Conservation (phyloP, 2,888 invertebrate species). For the Lottia scabra region DNA sequence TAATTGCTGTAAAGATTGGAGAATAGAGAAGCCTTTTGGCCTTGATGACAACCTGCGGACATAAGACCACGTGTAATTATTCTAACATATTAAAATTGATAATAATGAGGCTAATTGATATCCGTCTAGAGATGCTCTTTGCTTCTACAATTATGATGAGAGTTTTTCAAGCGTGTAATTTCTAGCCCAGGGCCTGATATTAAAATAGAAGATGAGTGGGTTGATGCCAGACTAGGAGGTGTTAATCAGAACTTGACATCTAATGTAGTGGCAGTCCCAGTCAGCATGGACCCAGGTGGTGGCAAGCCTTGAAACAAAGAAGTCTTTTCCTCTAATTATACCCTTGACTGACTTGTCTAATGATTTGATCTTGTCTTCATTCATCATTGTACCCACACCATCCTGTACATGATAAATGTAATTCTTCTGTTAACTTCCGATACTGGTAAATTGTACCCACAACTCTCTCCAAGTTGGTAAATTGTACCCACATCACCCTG, state of each 20-base stretch:
- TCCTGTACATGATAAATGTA: too few species aligned
- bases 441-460: too few species aligned
- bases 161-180: not conserved
- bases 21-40: not conserved
- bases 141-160: not conserved
- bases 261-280: not conserved
- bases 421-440: too few species aligned
- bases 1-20: too few species aligned
- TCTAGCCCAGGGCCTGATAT: not conserved
- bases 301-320: not conserved
- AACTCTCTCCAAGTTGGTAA: too few species aligned
- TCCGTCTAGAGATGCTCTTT: not conserved
- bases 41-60: not conserved
- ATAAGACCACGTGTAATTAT: not conserved
- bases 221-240: not conserved
- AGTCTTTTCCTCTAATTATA: not conserved
- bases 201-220: not conserved
- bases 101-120: slow-evolving; percentile 1
- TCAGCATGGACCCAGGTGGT: slow-evolving; percentile 1
- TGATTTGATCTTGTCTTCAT: too few species aligned
- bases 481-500: too few species aligned
- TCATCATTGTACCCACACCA: too few species aligned
- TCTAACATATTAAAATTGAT: slow-evolving; percentile 2
- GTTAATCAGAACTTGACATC: not conserved
- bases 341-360: too few species aligned